Evolutionary conservation across 2,888 invertebrate genomes (phyloP), one percentile per base, ranked within the genome.

Genomic region (Elgonia sp.): DNA sequence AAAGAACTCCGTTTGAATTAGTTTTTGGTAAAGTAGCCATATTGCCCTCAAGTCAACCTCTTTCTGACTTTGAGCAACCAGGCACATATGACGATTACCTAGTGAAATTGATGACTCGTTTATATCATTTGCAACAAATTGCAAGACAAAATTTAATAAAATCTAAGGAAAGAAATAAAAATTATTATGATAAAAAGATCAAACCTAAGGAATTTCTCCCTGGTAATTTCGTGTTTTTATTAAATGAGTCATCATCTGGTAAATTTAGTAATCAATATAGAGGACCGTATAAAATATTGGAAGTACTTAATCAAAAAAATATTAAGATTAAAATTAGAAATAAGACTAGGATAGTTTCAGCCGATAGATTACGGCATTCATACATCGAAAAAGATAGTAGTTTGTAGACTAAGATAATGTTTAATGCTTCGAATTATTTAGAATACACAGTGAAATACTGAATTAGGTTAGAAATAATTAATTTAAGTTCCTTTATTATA

Each of bases 81-180:
- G 29, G 57, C 57, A 80, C 79, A 5, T 80, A 80, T 46, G 69
- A 80, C 9, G 69, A 80, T 69, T 80, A 80, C 42, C 16, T 72
- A 14, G 4, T 57, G 0, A 42, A 37, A 10, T 80, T 80, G 57
- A 55, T 80, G 4, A 42, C 9, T 10, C n/a, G n/a, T 29, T 29
- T 80, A 6, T 42, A 80, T 40, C 37, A 65, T 18, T 16, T 69
- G 16, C 8, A n/a, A 29, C 3, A 50, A 16, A 50, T 50, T 16
- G 21, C 50, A 18, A n/a, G 69, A 14, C 46, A 69, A 69, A 69
- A 69, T 46, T 7, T 69, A 29, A 69, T 69, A 10, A 69, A 69
- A 55, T 55, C 55, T 18, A 72, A 55, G 37, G 55, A 72, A 37
- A 72, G n/a, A 18, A 55, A 53, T 39, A 72, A 55, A 46, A 14